Conservation (phyloP, 1,140 invertebrate species). For the Brachionus sp. region DNA sequence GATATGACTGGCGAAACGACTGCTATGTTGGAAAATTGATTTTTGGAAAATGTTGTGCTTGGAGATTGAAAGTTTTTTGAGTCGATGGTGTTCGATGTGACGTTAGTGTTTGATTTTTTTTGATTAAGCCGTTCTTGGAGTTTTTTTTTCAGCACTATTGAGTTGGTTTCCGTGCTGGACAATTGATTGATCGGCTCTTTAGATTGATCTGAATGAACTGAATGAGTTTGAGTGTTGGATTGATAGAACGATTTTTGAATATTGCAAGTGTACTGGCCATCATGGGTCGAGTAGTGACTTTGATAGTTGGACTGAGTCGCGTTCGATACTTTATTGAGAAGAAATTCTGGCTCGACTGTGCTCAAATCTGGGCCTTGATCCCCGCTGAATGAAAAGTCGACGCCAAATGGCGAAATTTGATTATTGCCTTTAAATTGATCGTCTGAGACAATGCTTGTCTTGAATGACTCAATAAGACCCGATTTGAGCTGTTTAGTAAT, state of each 20-base stretch:
- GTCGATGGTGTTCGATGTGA: not conserved
- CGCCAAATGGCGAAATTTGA: not conserved
- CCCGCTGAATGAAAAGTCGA: not conserved
- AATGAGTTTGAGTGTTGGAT: not conserved
- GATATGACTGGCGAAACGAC: slow-evolving; percentile 5
- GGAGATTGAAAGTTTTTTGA: not conserved
- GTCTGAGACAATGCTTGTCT: not conserved
- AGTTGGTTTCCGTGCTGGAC: not conserved
- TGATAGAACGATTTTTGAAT: not conserved
- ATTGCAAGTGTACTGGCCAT: not conserved
- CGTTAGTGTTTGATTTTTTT: not conserved
- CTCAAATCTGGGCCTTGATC: not conserved
- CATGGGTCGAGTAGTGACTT: not conserved
- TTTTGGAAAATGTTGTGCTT: not conserved
- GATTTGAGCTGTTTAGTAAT: slow-evolving; percentile 33
- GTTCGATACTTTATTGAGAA: not conserved
- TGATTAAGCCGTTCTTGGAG: not conserved
- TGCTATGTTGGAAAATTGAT: not conserved
- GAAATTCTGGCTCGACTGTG: not conserved
- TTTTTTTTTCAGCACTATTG: not conserved
- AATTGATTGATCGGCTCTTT: not conserved
- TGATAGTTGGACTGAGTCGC: not conserved
- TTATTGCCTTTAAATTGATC: not conserved
- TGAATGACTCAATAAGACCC: slow-evolving; percentile 15
- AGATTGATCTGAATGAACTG: not conserved